Evolutionary conservation across 2,888 invertebrate species (phyloP).

Genomic region (Thymelicus sylvestris): DNA sequence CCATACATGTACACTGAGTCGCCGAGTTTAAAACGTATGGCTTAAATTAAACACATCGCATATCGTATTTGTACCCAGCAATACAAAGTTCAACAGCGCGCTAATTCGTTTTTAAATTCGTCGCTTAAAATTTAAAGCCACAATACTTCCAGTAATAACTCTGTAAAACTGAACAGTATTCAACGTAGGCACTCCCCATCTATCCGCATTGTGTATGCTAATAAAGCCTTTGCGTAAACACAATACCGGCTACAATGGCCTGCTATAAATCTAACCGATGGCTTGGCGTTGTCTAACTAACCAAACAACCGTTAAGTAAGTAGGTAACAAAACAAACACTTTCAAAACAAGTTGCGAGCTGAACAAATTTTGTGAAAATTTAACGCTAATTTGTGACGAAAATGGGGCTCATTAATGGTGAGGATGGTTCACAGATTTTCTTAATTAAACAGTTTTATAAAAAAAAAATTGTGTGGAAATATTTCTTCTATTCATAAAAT

Average conservation of each 20-base stretch:
- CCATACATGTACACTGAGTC: not conserved
- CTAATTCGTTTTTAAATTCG: slow-evolving; percentile 23
- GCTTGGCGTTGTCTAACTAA: slow-evolving; percentile 41
- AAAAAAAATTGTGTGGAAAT: not conserved
- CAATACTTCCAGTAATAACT: slow-evolving; percentile 26
- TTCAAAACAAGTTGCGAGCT: slow-evolving; percentile 50
- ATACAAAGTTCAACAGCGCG: slow-evolving; percentile 1
- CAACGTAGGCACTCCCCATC: slow-evolving; percentile 22
- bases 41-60: slow-evolving; percentile 6
- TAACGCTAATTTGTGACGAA: slow-evolving; percentile 53
- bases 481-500: too few relatives aligned
- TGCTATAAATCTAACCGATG: slow-evolving; percentile 40
- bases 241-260: slow-evolving; percentile 40
- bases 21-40: not conserved
- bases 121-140: slow-evolving; percentile 25
- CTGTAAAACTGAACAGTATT: slow-evolving; percentile 30
- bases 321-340: slow-evolving; percentile 46
- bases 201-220: slow-evolving; percentile 35
- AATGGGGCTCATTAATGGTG: slow-evolving; percentile 47
- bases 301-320: slow-evolving; percentile 44
- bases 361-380: slow-evolving; percentile 55
- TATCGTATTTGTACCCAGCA: not conserved
- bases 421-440: not conserved
- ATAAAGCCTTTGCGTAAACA: slow-evolving; percentile 40
- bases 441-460: not conserved